Evolutionary conservation across 2,113 vertebrate genomes (phyloP), one percentile per base, ranked within the genome.

Genomic region (Sturnira hondurensis): DNA sequence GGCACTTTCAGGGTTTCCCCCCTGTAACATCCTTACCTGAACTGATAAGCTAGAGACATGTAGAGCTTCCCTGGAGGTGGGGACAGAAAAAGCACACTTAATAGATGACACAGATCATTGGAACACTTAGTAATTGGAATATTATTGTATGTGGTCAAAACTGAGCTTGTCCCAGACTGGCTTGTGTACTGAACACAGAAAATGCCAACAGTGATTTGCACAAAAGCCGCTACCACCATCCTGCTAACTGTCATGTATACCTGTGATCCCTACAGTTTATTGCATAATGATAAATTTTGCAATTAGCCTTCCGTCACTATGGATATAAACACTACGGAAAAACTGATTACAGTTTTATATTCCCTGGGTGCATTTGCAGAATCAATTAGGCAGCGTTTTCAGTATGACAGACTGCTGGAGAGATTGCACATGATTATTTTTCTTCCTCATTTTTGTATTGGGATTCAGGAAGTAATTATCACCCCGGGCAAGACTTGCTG

Each of bases 321-420:
- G 91, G 93, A 94, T 95, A 96, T 71, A 97, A 96, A 97, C 89
- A 92, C 65, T 93, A 78, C 56, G 84, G 74, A 90, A 77, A 95
- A 92, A 71, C 73, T 93, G 89, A 97, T 96, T 96, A 85, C 2
- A 3, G 93, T 81, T 97, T 92, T 87, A 92, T 95, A 93, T 92
- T 96, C 95, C 95, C 96, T 89, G 3, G 67, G 96, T 84, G 28
- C 89, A 71, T 86, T 80, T 92, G 65, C 63, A 93, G 70, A 96
- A 97, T 97, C 96, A 97, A 92, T 97, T 97, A 97, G 86, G 76
- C 89, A 17, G 3, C 81, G 81, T 93, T 94, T 96, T 93, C 87
- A 94, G 43, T 76, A 77, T 96, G 95, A 98, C 89, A 96, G 73
- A 97, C 92, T 92, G 71, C 81, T 89, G 43, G 68, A 91, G 86